Conservation (phyloP, 1,140 invertebrate genomes). For the Eufriesea mexicana region DNA sequence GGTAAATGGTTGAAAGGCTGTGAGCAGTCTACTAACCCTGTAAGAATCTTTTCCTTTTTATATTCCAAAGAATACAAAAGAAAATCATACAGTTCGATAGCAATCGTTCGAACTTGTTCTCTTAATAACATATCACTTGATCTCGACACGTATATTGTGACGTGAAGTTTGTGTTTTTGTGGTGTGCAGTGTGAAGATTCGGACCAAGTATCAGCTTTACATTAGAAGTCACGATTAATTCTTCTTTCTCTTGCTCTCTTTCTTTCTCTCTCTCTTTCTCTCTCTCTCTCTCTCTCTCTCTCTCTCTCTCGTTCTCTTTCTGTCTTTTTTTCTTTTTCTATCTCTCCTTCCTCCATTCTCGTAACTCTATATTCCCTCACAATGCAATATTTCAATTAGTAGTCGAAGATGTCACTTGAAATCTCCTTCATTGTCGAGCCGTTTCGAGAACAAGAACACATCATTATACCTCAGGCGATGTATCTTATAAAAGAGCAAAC, state of each 20-base stretch:
- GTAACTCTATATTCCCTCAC: background rate
- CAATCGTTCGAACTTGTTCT: background rate
- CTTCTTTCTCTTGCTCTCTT: background rate
- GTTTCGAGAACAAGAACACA: background rate
- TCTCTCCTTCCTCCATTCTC: background rate
- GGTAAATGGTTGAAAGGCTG: constrained; percentile 34
- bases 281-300: background rate
- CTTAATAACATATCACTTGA: constrained; percentile 2
- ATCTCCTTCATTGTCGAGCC: background rate
- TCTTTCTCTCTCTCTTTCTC: background rate
- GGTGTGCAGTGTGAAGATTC: constrained; percentile 50
- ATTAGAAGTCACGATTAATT: background rate
- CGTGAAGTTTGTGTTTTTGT: constrained; percentile 40
- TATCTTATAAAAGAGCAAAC: constrained; percentile 1
- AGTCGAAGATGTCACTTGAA: background rate
- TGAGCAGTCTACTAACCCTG: constrained; percentile 50
- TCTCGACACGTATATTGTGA: background rate
- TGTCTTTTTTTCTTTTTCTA: background rate
- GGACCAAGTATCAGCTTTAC: background rate
- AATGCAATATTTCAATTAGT: constrained; percentile 18
- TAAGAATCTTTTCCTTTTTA: constrained; percentile 17
- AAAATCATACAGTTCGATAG: background rate
- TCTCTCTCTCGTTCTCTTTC: background rate
- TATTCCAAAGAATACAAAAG: background rate
- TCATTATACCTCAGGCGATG: constrained; percentile 9